Evolutionary conservation across 2,113 vertebrate genomes (phyloP).

Genomic region (Vidua chalybeata): DNA sequence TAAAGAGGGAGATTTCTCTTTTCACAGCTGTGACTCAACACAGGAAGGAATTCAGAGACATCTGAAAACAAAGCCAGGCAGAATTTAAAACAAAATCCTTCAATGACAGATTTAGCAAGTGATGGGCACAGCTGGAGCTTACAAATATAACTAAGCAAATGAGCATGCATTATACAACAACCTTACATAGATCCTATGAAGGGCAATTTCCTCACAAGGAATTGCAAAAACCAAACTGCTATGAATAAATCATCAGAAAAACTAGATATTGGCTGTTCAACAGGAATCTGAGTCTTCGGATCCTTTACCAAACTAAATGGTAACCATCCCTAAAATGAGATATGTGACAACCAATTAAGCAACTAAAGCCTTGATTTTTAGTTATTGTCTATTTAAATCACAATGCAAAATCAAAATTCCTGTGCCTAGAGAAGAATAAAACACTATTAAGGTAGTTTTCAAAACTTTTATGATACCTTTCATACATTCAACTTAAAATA

Average conservation of each 20-base stretch:
- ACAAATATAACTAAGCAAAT: conserved; percentile 32
- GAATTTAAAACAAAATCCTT: conserved; percentile 68
- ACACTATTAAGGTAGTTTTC: background rate
- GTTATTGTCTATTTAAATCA: background rate
- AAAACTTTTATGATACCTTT: background rate
- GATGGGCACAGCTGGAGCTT: conserved; percentile 56
- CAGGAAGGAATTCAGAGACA: conserved; percentile 49
- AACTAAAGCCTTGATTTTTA: background rate
- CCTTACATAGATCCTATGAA: background rate
- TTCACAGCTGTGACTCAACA: conserved; percentile 61
- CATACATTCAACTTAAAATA: background rate
- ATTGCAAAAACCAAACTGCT: background rate
- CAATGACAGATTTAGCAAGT: conserved; percentile 53
- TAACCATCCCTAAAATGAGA: background rate
- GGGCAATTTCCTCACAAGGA: background rate
- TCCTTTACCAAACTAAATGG: background rate
- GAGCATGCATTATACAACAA: background rate
- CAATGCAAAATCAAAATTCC: background rate
- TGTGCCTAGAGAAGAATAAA: background rate
- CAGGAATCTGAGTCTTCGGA: background rate
- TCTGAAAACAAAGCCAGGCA: conserved; percentile 51
- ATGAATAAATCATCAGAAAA: background rate
- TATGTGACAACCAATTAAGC: background rate
- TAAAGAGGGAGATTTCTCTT: conserved; percentile 52
- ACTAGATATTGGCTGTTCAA: background rate